A percentile compares a stretch with the other conserved stretches of the same genome.
Conservation (phyloP, 2,888 invertebrate species). For the Epirrita christyi region DNA sequence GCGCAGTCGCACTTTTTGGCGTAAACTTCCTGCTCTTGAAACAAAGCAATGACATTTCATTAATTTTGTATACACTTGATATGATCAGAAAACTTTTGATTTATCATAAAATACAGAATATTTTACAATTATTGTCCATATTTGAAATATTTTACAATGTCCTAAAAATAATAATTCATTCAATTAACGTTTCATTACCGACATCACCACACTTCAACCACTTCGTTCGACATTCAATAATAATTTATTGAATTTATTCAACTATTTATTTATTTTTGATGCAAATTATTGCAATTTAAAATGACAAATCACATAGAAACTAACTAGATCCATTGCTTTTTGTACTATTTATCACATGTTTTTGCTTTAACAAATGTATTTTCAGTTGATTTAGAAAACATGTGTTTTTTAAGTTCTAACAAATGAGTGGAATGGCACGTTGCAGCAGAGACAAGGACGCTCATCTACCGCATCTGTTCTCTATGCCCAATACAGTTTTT, state of each 20-base stretch:
- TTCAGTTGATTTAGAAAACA: background rate
- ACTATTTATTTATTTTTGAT: background rate
- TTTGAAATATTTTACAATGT: conserved; percentile 80
- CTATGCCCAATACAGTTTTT: background rate
- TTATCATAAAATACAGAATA: conserved; percentile 67
- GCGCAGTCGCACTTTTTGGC: conserved; percentile 85
- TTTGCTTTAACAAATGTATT: background rate
- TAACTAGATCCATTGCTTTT: background rate
- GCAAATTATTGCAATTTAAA: background rate
- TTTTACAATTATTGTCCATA: conserved; percentile 78
- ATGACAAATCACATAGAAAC: background rate
- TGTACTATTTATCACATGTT: background rate
- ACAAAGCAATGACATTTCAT: conserved; percentile 83
- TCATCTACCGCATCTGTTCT: conserved; percentile 31
- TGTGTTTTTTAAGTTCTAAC: background rate
- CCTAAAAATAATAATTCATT: conserved; percentile 80
- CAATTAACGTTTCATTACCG: conserved; percentile 74
- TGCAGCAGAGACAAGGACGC: conserved; percentile 61
- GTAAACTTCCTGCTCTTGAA: conserved; percentile 82
- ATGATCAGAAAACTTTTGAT: conserved; percentile 57
- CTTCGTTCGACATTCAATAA: background rate
- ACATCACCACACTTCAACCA: conserved; percentile 27
- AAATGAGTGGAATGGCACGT: conserved; percentile 56
- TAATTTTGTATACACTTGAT: conserved; percentile 69
- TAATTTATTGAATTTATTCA: background rate